Percentiles rank a stretch among this genome's conserved stretches.
These are phyloP conservation scores for Danio albolineatus DNA, from an alignment of 2,797 vertebrate genomes.

Conservation along the genomic window DNA sequence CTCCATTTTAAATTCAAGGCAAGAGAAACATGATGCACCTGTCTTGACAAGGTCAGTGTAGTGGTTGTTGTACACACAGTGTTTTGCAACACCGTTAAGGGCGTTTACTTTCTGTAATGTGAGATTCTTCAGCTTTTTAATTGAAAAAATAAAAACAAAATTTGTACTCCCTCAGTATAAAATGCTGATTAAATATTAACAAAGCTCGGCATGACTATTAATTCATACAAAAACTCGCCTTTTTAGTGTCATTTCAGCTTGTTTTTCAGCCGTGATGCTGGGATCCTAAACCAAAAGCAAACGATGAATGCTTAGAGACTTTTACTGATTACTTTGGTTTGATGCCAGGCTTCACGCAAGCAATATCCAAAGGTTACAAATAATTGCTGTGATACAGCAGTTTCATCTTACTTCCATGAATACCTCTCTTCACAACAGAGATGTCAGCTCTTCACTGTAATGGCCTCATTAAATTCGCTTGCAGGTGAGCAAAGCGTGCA, in stretches of 20 bases:
- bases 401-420: slow-evolving; percentile 17
- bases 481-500: slow-evolving; percentile 34
- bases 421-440: slow-evolving; percentile 25
- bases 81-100: slow-evolving; percentile 18
- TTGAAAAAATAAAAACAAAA: not conserved
- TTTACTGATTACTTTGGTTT: slow-evolving; percentile 28
- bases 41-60: slow-evolving; percentile 44
- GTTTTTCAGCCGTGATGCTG: slow-evolving; percentile 5
- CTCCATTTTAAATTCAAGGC: slow-evolving; percentile 34
- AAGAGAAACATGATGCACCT: slow-evolving; percentile 44
- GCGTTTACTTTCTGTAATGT: slow-evolving; percentile 8
- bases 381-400: slow-evolving; percentile 25
- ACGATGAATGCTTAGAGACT: slow-evolving; percentile 4
- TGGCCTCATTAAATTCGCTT: slow-evolving; percentile 42
- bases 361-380: slow-evolving; percentile 34
- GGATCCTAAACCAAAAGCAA: slow-evolving; percentile 29
- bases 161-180: not conserved
- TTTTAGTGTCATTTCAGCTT: slow-evolving; percentile 14
- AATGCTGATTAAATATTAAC: slow-evolving; percentile 21
- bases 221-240: not conserved
- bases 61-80: slow-evolving; percentile 14
- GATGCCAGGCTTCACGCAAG: slow-evolving; percentile 19
- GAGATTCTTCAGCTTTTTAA: not conserved
- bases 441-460: slow-evolving; percentile 35
- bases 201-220: slow-evolving; percentile 5